A percentile compares a stretch with the other conserved stretches of the same genome.
Evolutionary conservation across 37 sponge, comb jelly and placozoan genomes (phyloP).

Genomic region (Aplysina aerophoba): DNA sequence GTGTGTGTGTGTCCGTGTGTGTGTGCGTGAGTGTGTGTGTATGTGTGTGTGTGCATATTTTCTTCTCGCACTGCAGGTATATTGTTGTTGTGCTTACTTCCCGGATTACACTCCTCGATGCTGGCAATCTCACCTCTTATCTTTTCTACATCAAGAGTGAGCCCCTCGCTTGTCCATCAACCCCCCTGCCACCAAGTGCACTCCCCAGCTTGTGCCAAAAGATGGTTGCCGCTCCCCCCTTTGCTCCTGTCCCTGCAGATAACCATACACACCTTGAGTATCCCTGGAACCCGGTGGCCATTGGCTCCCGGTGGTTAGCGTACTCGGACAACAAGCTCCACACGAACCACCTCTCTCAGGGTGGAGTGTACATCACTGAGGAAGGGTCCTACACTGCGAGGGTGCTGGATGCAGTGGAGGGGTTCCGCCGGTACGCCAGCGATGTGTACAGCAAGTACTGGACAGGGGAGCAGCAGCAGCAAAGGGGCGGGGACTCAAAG

Average conservation of each 20-base stretch:
- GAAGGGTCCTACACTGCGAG: slow-evolving; percentile 61
- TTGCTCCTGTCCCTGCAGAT: slow-evolving; percentile 35
- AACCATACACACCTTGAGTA: slow-evolving; percentile 49
- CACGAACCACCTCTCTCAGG: slow-evolving; percentile 66
- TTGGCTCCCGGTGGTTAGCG: slow-evolving; percentile 94
- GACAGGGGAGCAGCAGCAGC: slow-evolving; percentile 15
- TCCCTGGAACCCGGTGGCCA: slow-evolving; percentile 82
- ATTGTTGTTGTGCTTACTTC: slow-evolving; percentile 66
- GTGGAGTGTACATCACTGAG: slow-evolving; percentile 64
- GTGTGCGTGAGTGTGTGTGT: background rate
- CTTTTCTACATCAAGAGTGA: slow-evolving; percentile 70
- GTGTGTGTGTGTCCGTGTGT: background rate
- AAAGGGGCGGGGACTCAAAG: background rate
- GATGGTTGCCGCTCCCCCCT: too few species aligned
- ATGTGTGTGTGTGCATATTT: background rate
- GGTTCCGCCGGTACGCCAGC: background rate
- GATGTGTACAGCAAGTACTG: too few species aligned
- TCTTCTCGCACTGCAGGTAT: slow-evolving; percentile 31
- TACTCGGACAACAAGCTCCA: slow-evolving; percentile 71
- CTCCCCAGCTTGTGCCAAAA: too few species aligned
- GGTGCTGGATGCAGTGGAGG: slow-evolving; percentile 34
- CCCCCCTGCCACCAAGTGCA: too few species aligned
- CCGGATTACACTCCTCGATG: slow-evolving; percentile 65
- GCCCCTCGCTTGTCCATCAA: too few species aligned
- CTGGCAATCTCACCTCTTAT: slow-evolving; percentile 45